These are phyloP conservation scores for Oxyteleia sp. DNA, from an alignment of 2,888 invertebrate genomes.

Conservation along the genomic window DNA sequence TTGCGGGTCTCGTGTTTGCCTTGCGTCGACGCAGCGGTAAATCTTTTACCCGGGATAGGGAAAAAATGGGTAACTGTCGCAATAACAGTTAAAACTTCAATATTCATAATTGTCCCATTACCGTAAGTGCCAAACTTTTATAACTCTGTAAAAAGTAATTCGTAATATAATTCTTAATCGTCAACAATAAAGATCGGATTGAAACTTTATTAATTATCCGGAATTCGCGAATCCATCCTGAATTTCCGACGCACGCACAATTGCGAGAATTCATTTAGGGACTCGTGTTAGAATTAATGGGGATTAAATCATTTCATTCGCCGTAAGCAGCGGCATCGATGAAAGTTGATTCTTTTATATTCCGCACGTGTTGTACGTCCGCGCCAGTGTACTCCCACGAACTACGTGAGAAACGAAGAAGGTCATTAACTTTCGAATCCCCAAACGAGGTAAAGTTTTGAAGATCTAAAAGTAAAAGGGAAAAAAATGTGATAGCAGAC, in stretches of 20 bases:
- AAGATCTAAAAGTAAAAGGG: constrained; percentile 2
- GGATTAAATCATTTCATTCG: constrained; percentile 28
- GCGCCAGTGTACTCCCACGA: not conserved
- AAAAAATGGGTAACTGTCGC: constrained; percentile 5
- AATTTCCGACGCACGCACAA: constrained; percentile 11
- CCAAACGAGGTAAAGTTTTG: constrained; percentile 17
- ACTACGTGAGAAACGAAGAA: constrained; percentile 11
- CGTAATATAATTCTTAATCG: constrained; percentile 32
- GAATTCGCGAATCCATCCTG: constrained; percentile 3
- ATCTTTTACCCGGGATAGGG: not conserved
- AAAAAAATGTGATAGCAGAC: not conserved
- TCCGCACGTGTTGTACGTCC: constrained; percentile 15
- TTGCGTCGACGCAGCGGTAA: not conserved
- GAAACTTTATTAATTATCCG: constrained; percentile 44
- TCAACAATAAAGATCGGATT: constrained; percentile 22
- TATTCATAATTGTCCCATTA: constrained; percentile 12
- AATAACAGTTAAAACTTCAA: constrained; percentile 15
- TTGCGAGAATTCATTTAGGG: constrained; percentile 11
- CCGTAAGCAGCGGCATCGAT: constrained; percentile 7
- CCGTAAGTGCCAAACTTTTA: constrained; percentile 5
- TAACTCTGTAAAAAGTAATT: constrained; percentile 32
- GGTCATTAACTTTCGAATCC: constrained; percentile 19
- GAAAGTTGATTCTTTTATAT: constrained; percentile 33
- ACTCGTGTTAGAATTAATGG: constrained; percentile 21
- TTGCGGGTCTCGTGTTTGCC: not conserved